Evolutionary conservation across 2,888 invertebrate species (phyloP).

Genomic region (Drosophila paracracens): DNA sequence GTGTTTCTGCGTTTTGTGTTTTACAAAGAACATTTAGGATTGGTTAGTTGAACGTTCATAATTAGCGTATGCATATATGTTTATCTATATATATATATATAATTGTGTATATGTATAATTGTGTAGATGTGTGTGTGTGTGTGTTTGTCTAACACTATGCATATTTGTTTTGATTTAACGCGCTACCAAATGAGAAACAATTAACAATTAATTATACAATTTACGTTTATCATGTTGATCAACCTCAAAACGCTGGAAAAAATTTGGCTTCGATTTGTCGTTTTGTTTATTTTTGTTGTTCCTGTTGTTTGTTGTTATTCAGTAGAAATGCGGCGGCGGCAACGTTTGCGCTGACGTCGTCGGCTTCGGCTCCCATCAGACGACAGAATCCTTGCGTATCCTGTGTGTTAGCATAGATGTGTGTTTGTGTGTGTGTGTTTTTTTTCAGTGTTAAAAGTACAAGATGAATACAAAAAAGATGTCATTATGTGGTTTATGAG

Average conservation of each 20-base stretch:
- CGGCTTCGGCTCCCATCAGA: conserved; percentile 82
- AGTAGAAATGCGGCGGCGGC: conserved; percentile 74
- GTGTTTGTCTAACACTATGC: conserved; percentile 34
- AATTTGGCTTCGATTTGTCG: conserved; percentile 67
- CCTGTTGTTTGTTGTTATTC: conserved; percentile 10
- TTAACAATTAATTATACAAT: conserved; percentile 69
- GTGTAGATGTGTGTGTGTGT: not conserved
- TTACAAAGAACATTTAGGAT: conserved; percentile 53
- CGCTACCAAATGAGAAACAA: conserved; percentile 60
- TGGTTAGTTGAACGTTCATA: conserved; percentile 33
- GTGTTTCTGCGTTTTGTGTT: conserved; percentile 31
- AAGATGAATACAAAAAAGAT: conserved; percentile 50
- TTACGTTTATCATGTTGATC: conserved; percentile 44
- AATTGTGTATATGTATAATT: conserved; percentile 1
- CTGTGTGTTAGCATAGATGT: conserved; percentile 54
- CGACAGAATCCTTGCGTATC: conserved; percentile 85
- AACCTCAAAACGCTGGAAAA: conserved; percentile 46
- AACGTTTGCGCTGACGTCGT: conserved; percentile 70
- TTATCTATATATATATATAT: conserved; percentile 15
- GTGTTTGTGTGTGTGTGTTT: conserved; percentile 24
- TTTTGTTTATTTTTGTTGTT: conserved; percentile 10
- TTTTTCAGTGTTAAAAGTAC: conserved; percentile 32
- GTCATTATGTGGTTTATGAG: conserved; percentile 23
- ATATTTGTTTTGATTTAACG: conserved; percentile 42
- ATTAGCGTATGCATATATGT: conserved; percentile 28